These are phyloP conservation scores for Carterocephalus palaemon DNA, from an alignment of 2,888 invertebrate species.

Conservation along the genomic window DNA sequence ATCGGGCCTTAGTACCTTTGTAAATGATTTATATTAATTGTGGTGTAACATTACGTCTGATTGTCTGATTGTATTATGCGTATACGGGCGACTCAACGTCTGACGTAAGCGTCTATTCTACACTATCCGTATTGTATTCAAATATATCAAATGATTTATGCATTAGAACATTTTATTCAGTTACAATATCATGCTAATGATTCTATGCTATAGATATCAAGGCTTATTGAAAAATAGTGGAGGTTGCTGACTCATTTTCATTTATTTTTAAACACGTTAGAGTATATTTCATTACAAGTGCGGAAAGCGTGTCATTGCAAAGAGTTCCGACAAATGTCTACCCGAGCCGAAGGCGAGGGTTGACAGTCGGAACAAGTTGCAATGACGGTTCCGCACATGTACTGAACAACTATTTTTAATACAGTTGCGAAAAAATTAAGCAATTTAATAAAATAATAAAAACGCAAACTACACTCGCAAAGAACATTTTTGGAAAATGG, in stretches of 20 bases:
- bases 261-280: not conserved
- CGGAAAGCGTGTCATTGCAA: too few relatives aligned
- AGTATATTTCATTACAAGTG: too few relatives aligned
- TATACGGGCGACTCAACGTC: not conserved
- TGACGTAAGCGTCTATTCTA: conserved; percentile 20
- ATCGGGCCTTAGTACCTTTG: not conserved
- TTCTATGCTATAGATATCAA: conserved; percentile 10
- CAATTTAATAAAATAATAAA: too few relatives aligned
- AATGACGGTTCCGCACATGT: too few relatives aligned
- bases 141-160: conserved; percentile 17
- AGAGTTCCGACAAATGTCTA: too few relatives aligned
- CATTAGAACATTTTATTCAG: conserved; percentile 15
- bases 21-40: not conserved
- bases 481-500: too few relatives aligned
- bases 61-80: conserved; percentile 34
- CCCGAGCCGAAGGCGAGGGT: too few relatives aligned
- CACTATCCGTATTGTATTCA: conserved; percentile 17
- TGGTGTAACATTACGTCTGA: not conserved
- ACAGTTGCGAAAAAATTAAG: too few relatives aligned
- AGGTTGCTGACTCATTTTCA: too few relatives aligned
- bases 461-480: too few relatives aligned
- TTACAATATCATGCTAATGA: conserved; percentile 8
- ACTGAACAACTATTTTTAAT: too few relatives aligned
- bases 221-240: not conserved
- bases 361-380: too few relatives aligned